A percentile compares a stretch with the other conserved stretches of the same genome.
Conservation (phyloP, 1,140 invertebrate species). For the Drosophila elegans region DNA sequence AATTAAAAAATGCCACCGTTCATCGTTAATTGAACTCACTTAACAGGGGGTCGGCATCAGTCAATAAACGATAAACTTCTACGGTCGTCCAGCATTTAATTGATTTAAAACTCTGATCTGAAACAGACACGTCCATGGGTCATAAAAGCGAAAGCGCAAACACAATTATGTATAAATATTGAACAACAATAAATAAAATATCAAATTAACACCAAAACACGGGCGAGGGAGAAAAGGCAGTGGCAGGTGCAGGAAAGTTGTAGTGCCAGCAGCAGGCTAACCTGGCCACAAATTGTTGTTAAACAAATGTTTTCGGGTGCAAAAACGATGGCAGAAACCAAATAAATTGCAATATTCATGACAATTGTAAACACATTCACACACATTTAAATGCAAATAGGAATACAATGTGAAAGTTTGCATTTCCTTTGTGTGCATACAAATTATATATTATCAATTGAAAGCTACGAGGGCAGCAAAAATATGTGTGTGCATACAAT, state of each 20-base stretch:
- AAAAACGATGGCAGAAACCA: constrained; percentile 67
- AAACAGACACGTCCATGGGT: constrained; percentile 34
- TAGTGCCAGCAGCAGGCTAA: constrained; percentile 24
- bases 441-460: constrained; percentile 66
- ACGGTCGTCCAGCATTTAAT: constrained; percentile 47
- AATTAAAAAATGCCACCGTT: constrained; percentile 19
- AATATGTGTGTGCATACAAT: constrained; percentile 41
- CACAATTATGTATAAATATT: constrained; percentile 79
- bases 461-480: constrained; percentile 9
- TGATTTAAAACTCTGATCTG: constrained; percentile 55
- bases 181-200: constrained; percentile 81
- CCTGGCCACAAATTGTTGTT: constrained; percentile 63
- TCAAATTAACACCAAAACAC: constrained; percentile 75
- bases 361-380: constrained; percentile 72
- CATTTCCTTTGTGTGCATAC: constrained; percentile 67
- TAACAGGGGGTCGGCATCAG: constrained; percentile 6
- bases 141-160: constrained; percentile 59
- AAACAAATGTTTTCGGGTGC: constrained; percentile 60
- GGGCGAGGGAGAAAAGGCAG: constrained; percentile 12
- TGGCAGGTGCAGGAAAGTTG: constrained; percentile 18
- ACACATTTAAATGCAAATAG: constrained; percentile 45
- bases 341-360: constrained; percentile 82
- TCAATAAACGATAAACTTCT: constrained; percentile 15
- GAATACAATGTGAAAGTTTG: constrained; percentile 65
- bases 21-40: constrained; percentile 29